Evolutionary conservation across 2,113 vertebrate species (phyloP), one percentile per base, ranked within the genome.

Genomic region (Strix aluco): DNA sequence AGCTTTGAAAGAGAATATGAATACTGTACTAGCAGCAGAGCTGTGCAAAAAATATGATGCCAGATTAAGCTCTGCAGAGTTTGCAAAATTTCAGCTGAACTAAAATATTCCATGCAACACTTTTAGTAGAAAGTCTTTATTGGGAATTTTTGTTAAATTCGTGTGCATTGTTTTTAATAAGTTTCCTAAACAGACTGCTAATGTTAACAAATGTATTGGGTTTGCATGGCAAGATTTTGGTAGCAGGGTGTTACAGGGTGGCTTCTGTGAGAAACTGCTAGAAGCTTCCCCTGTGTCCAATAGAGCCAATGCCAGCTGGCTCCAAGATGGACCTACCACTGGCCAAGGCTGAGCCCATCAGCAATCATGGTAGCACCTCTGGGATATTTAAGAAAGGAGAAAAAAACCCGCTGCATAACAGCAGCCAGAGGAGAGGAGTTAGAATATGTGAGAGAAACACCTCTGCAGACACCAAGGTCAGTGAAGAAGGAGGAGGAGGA

Each of bases 301-400:
- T 1, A 47, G 12, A 70, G 6, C 18, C 65, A 51, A 2, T 30
- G 13, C 21, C 30, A 75, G 9, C 40, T 0, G 1, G 20, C 38
- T 80, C 15, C 22, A 38, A 32, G 12, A 42, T 0, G 13, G 18
- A 73, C 18, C 12, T 0, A 0, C 26, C 1, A 3, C 40, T 29
- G 36, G 40, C 40, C 29, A 47, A 44, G 13, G 11, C 15, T 1
- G 4, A 93, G 65, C 4, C 29, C 7, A 29, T 44, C 23, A 52
- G 10, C 2, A 2, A 15, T 3, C 3, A 11, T 73, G 27, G 20
- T 21, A 46, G 5, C 1, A 0, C 16, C 26, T 52, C 32, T 88
- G 22, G 13, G 32, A 29, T 10, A 11, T 10, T 78, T 79, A 27
- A 79, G 22, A 61, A 32, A 11, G 29, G 46, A 21, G 3, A 46